Evolutionary conservation across 2,888 invertebrate genomes (phyloP).

Genomic region (Dysmachus trigonus): DNA sequence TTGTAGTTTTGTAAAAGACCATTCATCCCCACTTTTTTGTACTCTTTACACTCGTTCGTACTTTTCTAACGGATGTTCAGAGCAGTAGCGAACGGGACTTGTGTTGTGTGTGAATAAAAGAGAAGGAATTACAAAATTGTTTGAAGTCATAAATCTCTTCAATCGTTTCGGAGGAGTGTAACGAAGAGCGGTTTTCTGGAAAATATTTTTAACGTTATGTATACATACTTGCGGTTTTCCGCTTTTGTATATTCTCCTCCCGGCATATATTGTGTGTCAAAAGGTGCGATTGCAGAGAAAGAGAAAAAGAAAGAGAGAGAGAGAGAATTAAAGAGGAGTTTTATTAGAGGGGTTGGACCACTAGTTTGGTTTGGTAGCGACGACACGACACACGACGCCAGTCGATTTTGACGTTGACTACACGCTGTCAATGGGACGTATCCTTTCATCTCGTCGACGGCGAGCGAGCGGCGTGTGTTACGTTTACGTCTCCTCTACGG

Average conservation of each 20-base stretch:
- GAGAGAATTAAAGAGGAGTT: conserved; percentile 25
- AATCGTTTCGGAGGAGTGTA: background rate
- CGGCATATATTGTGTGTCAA: background rate
- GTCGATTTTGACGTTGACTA: conserved; percentile 20
- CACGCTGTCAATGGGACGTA: conserved; percentile 29
- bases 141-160: conserved; percentile 29
- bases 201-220: background rate
- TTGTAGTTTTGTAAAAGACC: background rate
- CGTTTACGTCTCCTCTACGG: background rate
- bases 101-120: background rate
- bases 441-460: conserved; percentile 16
- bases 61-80: background rate
- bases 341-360: conserved; percentile 8
- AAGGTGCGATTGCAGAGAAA: conserved; percentile 9
- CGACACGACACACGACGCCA: background rate
- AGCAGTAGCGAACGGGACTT: background rate
- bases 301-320: background rate
- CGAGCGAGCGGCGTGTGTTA: background rate
- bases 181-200: background rate
- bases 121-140: background rate
- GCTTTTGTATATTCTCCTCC: background rate
- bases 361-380: background rate
- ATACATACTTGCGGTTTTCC: conserved; percentile 1
- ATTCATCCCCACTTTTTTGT: conserved; percentile 6
- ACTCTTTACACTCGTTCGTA: background rate